Evolutionary conservation across 2,888 invertebrate species (phyloP), one percentile per base, ranked within the genome.

Genomic region (Cetonia aurata): DNA sequence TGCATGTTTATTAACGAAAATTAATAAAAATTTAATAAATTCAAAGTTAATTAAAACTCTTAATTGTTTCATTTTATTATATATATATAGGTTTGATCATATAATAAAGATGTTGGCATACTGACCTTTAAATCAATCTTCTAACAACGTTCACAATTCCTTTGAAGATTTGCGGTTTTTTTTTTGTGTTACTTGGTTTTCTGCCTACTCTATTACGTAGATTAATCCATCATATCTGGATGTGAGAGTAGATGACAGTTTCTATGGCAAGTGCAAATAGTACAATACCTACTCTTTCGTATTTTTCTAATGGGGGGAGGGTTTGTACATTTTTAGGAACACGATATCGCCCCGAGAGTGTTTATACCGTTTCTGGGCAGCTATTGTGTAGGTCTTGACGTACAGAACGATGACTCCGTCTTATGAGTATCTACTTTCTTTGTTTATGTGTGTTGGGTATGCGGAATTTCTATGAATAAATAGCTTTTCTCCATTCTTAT

Each of bases 161-260:
- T 37, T 37, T 37, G 9, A 37, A 6, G 37, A 37, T 6, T 10
- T 52, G 52, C 25, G 52, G 52, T 19, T 52, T 19, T 10, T n/a
- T n/a, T 19, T 25, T 52, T 52, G 10, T 37, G 8, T 37, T 37
- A 8, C 37, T 37, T 3, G 4, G 37, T 37, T 37, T 37, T 37
- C 4, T 37, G 9, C 37, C 19, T 17, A 8, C 12, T 52, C n/a
- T 19, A 15, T 17, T 25, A 37, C 37, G 50, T 41, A 50, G 50
- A 65, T 48, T 33, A 65, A 65, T 65, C 62, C 62, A 65, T 65
- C 62, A 65, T 65, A 50, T 50, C 50, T 65, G 62, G 62, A 52
- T 50, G 46, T 50, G 62, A 48, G 62, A 65, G 50, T 33, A 50
- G 50, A 37, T 65, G 62, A 65, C 62, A 65, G 62, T 65, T 65